phyloP scores from a whole-genome alignment of 2,797 vertebrate genomes.

The Sebastes iracundus region DNA sequence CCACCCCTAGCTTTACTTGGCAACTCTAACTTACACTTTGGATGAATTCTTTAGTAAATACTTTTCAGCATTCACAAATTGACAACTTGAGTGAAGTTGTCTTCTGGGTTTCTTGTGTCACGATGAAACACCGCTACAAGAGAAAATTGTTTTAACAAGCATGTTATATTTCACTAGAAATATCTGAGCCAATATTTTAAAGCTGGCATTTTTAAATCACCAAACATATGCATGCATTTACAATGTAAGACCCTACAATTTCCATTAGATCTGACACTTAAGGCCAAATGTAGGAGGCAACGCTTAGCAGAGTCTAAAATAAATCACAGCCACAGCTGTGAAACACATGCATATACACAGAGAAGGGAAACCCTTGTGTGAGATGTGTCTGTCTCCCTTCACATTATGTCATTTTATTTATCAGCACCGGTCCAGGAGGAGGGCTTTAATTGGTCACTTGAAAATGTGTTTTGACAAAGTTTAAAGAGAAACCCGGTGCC shows the following conservation, averaged over 20 bases:
- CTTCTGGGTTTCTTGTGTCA: not conserved
- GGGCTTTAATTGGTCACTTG: constrained; percentile 13
- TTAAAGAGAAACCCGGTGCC: constrained; percentile 25
- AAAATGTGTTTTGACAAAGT: constrained; percentile 53
- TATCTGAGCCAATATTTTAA: not conserved
- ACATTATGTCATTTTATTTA: constrained; percentile 10
- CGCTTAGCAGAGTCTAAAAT: not conserved
- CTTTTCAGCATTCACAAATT: not conserved
- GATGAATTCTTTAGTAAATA: not conserved
- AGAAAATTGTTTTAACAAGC: not conserved
- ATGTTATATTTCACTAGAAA: not conserved
- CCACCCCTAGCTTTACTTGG: not conserved
- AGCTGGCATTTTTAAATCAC: not conserved
- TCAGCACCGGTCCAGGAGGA: constrained; percentile 10
- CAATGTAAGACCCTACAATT: not conserved
- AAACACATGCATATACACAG: not conserved
- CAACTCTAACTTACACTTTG: not conserved
- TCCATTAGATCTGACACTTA: not conserved
- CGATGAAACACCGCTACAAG: not conserved
- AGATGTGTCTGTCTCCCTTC: not conserved
- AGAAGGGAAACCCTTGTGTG: not conserved
- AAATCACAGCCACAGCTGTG: not conserved
- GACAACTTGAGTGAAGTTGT: not conserved
- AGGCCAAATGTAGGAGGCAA: not conserved
- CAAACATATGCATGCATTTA: not conserved